Evolutionary conservation across 2,797 vertebrate genomes (phyloP).

Genomic region (Mallotus villosus): DNA sequence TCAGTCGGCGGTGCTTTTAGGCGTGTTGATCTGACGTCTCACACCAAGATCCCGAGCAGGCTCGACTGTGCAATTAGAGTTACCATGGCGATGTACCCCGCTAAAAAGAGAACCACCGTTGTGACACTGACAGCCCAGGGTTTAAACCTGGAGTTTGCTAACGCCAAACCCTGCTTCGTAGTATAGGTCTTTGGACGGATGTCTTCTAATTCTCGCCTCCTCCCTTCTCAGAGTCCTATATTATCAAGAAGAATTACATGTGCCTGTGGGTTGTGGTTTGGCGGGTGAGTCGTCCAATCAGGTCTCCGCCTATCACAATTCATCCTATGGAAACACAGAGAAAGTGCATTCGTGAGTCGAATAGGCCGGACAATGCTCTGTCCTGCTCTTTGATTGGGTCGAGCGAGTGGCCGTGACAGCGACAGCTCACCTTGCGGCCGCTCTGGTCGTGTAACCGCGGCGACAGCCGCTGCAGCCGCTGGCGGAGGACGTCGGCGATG

Average conservation of each 20-base stretch:
- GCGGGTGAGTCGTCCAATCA: constrained; percentile 20
- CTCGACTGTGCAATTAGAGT: no score
- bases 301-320: constrained; percentile 61
- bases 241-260: not conserved
- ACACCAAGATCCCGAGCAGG: no score
- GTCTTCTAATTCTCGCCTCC: not conserved
- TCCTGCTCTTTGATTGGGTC: not conserved
- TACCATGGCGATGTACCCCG: no score
- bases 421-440: constrained; percentile 79
- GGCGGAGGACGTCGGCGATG: constrained; percentile 79
- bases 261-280: not conserved
- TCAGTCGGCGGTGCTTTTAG: no score
- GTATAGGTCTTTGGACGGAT: not conserved
- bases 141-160: no score
- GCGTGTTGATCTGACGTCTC: no score
- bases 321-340: constrained; percentile 58
- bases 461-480: constrained; percentile 76
- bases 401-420: not conserved
- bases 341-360: not conserved
- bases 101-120: no score
- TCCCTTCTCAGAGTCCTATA: constrained; percentile 1
- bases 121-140: no score
- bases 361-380: not conserved
- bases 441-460: constrained; percentile 67
- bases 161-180: not conserved